Conservation (phyloP, 1,140 invertebrate species). For the Lucilia cuprina region DNA sequence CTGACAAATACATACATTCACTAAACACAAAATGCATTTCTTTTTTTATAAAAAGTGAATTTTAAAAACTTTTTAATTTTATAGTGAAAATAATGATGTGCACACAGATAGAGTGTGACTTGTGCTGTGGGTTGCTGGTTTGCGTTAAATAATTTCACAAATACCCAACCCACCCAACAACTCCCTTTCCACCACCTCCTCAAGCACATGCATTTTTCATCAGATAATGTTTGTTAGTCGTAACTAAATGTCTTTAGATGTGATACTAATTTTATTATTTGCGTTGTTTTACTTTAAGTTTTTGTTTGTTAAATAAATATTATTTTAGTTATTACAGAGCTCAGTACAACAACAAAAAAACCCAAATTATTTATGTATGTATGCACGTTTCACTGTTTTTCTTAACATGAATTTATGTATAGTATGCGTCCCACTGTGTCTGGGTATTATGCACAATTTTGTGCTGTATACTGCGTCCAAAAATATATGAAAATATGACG, state of each 20-base stretch:
- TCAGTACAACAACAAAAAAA: no score
- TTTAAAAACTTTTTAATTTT: conserved; percentile 20
- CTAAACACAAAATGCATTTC: neutral
- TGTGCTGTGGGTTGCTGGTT: neutral
- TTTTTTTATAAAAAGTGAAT: conserved; percentile 2
- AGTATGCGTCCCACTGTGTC: neutral
- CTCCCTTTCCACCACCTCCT: neutral
- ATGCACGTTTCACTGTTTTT: no score
- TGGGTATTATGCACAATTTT: neutral
- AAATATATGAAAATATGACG: neutral
- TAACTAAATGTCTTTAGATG: neutral
- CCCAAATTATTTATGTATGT: no score
- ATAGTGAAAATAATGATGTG: conserved; percentile 15
- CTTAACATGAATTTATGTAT: neutral
- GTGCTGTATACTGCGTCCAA: neutral
- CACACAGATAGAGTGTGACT: neutral
- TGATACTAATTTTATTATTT: neutral
- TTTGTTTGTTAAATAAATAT: neutral
- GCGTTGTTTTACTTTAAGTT: neutral
- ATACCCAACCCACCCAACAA: neutral
- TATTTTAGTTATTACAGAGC: neutral
- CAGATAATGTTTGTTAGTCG: neutral
- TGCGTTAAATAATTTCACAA: neutral
- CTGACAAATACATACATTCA: neutral
- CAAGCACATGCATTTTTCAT: neutral